Conservation (phyloP, 2,113 vertebrate genomes). For the Chlorodrepanis virens region DNA sequence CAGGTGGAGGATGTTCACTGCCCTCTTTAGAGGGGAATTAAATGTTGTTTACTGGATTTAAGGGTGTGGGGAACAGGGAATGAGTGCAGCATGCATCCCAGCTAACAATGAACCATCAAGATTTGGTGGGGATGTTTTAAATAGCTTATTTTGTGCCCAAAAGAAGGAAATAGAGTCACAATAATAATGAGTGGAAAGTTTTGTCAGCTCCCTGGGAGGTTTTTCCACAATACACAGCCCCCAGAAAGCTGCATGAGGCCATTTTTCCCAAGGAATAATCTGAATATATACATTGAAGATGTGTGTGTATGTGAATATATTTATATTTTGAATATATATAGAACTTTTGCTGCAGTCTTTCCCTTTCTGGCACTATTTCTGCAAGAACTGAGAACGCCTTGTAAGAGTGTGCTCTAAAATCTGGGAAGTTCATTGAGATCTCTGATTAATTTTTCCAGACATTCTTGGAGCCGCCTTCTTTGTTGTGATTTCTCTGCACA, state of each 20-base stretch:
- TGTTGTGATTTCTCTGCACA: neutral
- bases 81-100: neutral
- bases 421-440: neutral
- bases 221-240: neutral
- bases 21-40: neutral
- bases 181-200: neutral
- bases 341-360: neutral
- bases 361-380: neutral
- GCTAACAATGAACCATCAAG: neutral
- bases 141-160: neutral
- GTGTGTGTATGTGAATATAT: too few relatives aligned
- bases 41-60: neutral
- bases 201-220: neutral
- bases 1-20: neutral
- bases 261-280: neutral
- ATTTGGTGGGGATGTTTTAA: neutral
- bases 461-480: neutral
- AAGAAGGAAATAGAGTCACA: neutral
- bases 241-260: neutral
- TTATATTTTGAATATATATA: neutral
- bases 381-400: neutral
- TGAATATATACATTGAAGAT: neutral
- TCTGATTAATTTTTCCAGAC: neutral
- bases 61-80: neutral
- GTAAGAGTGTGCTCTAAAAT: neutral